These are phyloP conservation scores for Ophonus ardosiacus DNA, from an alignment of 2,888 invertebrate species.

Conservation along the genomic window DNA sequence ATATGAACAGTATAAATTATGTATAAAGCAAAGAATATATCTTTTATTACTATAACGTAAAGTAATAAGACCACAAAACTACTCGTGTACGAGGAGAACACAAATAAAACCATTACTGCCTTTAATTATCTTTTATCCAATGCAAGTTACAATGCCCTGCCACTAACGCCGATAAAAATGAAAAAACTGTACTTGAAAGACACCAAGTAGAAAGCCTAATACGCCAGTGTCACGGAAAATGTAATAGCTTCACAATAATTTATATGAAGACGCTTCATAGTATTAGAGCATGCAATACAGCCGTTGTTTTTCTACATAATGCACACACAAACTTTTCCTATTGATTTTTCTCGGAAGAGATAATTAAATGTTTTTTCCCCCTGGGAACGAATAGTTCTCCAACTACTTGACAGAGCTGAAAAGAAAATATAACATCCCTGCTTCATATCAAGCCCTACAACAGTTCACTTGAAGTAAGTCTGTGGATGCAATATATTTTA, in stretches of 20 bases:
- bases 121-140: neutral
- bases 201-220: slow-evolving; percentile 39
- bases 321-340: slow-evolving; percentile 24
- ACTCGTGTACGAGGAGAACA: neutral
- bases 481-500: too few relatives aligned
- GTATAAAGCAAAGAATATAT: neutral
- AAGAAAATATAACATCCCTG: too few relatives aligned
- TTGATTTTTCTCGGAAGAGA: slow-evolving; percentile 30
- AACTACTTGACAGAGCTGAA: neutral
- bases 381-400: neutral
- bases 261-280: slow-evolving; percentile 40
- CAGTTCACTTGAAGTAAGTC: too few relatives aligned
- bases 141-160: slow-evolving; percentile 13
- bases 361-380: slow-evolving; percentile 32
- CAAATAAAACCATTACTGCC: neutral
- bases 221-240: slow-evolving; percentile 37
- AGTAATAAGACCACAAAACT: neutral
- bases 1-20: too few relatives aligned
- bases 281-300: slow-evolving; percentile 38
- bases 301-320: slow-evolving; percentile 41
- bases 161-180: slow-evolving; percentile 20
- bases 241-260: slow-evolving; percentile 41
- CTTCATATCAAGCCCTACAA: too few relatives aligned
- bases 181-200: slow-evolving; percentile 49
- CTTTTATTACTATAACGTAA: neutral